Percentiles rank a stretch among this genome's conserved stretches.
Evolutionary conservation across 2,797 vertebrate genomes (phyloP).

Genomic region (Oreonectes daqikongensis): DNA sequence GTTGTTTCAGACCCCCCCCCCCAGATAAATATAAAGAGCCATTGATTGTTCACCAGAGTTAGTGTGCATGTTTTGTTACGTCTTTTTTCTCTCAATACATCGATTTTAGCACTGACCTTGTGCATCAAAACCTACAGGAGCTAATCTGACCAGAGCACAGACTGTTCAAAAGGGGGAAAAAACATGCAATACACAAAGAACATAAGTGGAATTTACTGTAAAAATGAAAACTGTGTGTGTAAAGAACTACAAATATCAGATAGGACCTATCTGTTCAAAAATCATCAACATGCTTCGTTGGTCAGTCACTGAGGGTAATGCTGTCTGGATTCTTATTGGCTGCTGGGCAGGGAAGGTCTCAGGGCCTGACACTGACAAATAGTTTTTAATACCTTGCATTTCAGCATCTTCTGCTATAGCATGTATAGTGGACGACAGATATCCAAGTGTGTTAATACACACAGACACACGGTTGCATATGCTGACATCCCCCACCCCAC

Average conservation of each 20-base stretch:
- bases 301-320: constrained; percentile 64
- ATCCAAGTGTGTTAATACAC: constrained; percentile 12
- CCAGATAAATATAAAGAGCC: constrained; percentile 86
- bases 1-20: constrained; percentile 84
- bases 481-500: not conserved
- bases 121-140: constrained; percentile 92
- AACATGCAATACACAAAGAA: constrained; percentile 45
- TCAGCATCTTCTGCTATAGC: constrained; percentile 51
- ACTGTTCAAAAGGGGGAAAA: constrained; percentile 61
- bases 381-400: constrained; percentile 65
- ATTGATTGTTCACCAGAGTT: constrained; percentile 87
- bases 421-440: constrained; percentile 35
- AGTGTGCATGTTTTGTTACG: constrained; percentile 48
- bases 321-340: constrained; percentile 62
- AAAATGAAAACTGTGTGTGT: constrained; percentile 33
- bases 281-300: constrained; percentile 63
- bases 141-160: constrained; percentile 83
- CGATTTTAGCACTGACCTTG: constrained; percentile 91
- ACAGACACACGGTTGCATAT: constrained; percentile 14
- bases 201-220: not conserved
- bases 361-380: constrained; percentile 65
- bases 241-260: constrained; percentile 22
- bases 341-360: constrained; percentile 43
- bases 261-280: constrained; percentile 3
- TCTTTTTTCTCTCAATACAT: constrained; percentile 77